phyloP scores from a whole-genome alignment of 1,140 invertebrate species.

The Drosophila virilis region DNA sequence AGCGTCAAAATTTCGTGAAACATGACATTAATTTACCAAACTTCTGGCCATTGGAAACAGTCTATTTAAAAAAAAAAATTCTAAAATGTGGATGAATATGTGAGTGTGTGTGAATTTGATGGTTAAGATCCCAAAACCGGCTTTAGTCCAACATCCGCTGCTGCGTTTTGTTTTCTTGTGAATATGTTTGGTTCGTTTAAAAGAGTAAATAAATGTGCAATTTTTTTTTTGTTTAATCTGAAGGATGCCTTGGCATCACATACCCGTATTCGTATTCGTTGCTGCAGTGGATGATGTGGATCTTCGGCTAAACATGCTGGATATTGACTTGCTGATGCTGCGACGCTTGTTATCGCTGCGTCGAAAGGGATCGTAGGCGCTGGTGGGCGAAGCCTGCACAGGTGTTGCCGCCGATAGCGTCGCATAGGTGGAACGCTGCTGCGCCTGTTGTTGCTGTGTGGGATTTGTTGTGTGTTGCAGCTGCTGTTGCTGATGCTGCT shows the following conservation, averaged over 20 bases:
- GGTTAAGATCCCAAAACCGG: conserved; percentile 67
- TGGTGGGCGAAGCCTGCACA: conserved; percentile 78
- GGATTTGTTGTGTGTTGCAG: conserved; percentile 11
- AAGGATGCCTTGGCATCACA: not conserved
- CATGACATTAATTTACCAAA: too few species aligned
- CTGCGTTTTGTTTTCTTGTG: conserved; percentile 52
- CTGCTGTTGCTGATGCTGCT: conserved; percentile 51
- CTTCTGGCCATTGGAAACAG: not conserved
- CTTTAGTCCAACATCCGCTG: conserved; percentile 69
- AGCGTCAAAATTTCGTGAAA: too few species aligned
- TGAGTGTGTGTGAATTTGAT: conserved; percentile 36
- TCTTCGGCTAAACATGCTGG: conserved; percentile 89
- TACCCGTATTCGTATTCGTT: conserved; percentile 26
- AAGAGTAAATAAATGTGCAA: conserved; percentile 45
- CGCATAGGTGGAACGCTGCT: conserved; percentile 68
- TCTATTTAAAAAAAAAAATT: not conserved
- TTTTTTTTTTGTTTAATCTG: conserved; percentile 2
- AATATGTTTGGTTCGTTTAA: conserved; percentile 47
- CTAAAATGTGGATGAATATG: conserved; percentile 10
- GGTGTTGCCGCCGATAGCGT: conserved; percentile 76
- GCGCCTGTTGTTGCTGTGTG: conserved; percentile 52
- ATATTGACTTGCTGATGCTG: conserved; percentile 89
- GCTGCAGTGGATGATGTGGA: conserved; percentile 34
- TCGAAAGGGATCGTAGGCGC: conserved; percentile 85
- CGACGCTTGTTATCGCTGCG: conserved; percentile 88